Percentiles rank a stretch among this genome's conserved stretches.
phyloP scores from a whole-genome alignment of 1,140 invertebrate species.

The Druon quercuslanigerum region DNA sequence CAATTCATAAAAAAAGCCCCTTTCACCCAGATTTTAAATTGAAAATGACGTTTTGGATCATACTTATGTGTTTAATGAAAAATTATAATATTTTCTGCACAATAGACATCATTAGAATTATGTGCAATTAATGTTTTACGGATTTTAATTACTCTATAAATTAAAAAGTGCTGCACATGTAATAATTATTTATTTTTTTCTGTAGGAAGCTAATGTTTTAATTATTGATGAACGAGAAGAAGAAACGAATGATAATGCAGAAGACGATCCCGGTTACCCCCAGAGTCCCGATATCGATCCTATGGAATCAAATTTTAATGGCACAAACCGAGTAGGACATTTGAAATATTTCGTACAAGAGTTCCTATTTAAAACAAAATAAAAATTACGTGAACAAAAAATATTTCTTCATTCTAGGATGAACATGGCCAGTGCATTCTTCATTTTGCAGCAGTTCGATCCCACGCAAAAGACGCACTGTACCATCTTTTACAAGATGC shows the following conservation, averaged over 20 bases:
- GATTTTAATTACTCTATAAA: not conserved
- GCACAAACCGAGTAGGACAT: slow-evolving; percentile 77
- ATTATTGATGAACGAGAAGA: slow-evolving; percentile 72
- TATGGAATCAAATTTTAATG: slow-evolving; percentile 79
- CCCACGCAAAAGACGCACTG: slow-evolving; percentile 85
- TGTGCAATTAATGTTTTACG: not conserved
- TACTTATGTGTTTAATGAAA: not conserved
- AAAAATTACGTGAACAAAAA: not conserved
- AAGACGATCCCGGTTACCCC: slow-evolving; percentile 59
- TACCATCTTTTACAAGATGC: slow-evolving; percentile 86
- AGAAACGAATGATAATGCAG: slow-evolving; percentile 52
- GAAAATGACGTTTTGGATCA: slow-evolving; percentile 29
- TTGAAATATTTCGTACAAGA: not conserved
- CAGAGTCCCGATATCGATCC: slow-evolving; percentile 71
- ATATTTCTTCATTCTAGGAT: slow-evolving; percentile 77
- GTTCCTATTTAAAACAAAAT: not conserved
- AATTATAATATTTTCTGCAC: not conserved
- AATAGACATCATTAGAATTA: not conserved
- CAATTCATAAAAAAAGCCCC: slow-evolving; percentile 6
- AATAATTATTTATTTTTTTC: slow-evolving; percentile 19
- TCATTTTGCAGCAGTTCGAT: slow-evolving; percentile 89
- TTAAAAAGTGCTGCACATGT: not conserved
- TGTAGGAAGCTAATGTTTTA: slow-evolving; percentile 74
- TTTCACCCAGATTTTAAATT: not conserved
- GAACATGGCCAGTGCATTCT: slow-evolving; percentile 91